Percentiles rank a stretch among this genome's conserved stretches.
Evolutionary conservation across 2,113 vertebrate species (phyloP).

Genomic region (Eubucco bourcierii): DNA sequence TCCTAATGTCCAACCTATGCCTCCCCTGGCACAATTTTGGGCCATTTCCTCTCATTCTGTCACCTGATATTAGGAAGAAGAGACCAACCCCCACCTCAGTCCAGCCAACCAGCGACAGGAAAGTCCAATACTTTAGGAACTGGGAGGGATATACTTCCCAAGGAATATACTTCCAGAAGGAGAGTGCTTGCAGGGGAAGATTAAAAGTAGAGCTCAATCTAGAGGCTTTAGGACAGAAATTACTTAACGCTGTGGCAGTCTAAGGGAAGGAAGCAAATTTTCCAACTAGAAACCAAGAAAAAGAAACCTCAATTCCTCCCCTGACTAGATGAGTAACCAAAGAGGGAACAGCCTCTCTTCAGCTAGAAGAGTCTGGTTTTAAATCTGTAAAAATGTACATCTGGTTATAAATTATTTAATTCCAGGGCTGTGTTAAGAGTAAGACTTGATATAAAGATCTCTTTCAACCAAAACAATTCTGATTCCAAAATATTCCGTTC

Average conservation of each 20-base stretch:
- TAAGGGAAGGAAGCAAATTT: background rate
- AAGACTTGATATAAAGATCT: no score
- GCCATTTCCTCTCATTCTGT: no score
- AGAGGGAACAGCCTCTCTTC: background rate
- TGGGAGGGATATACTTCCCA: background rate
- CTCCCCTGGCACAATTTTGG: no score
- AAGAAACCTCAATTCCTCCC: background rate
- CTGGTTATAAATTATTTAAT: background rate
- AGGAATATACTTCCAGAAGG: background rate
- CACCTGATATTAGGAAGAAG: no score
- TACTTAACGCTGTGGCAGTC: background rate
- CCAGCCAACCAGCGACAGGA: background rate
- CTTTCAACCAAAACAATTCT: no score
- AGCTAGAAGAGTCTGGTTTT: background rate
- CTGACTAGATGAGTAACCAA: background rate
- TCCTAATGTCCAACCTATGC: no score
- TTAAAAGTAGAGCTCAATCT: background rate
- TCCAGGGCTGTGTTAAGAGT: no score
- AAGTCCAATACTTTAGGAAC: background rate
- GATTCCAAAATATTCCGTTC: background rate
- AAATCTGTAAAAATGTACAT: background rate
- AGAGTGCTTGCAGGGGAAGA: background rate
- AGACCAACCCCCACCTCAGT: no score
- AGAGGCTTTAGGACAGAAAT: background rate
- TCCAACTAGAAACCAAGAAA: background rate